A percentile compares a stretch with the other conserved stretches of the same genome.
These are phyloP conservation scores for Irena cyanogastra DNA, from an alignment of 2,113 vertebrate genomes.

Conservation along the genomic window DNA sequence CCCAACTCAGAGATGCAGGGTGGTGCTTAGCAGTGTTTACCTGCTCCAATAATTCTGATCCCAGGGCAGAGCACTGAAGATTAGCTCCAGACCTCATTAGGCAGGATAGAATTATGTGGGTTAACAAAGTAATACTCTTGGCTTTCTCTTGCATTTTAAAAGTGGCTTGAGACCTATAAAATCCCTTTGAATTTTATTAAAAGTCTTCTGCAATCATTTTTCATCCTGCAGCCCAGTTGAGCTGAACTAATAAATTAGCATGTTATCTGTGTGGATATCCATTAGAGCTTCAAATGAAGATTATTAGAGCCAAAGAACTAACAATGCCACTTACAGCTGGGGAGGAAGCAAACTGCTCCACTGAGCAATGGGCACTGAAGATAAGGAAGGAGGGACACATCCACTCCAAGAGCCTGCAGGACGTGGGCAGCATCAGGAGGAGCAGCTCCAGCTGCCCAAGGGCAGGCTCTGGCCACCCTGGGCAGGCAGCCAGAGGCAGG, in stretches of 20 bases:
- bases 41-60: slow-evolving; percentile 64
- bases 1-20: not conserved
- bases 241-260: slow-evolving; percentile 69
- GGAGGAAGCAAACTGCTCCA: not conserved
- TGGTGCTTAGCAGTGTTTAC: slow-evolving; percentile 47
- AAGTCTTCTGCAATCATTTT: slow-evolving; percentile 60
- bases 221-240: slow-evolving; percentile 64
- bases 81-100: slow-evolving; percentile 68
- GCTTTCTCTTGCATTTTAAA: slow-evolving; percentile 70
- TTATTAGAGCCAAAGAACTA: slow-evolving; percentile 35
- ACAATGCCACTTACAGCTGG: not conserved
- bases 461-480: not conserved
- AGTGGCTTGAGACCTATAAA: slow-evolving; percentile 71
- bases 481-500: not conserved
- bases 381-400: not conserved
- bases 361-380: not conserved
- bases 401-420: not conserved
- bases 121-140: slow-evolving; percentile 66
- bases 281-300: slow-evolving; percentile 48
- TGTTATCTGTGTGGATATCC: slow-evolving; percentile 62
- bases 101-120: slow-evolving; percentile 62
- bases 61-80: slow-evolving; percentile 37
- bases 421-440: not conserved
- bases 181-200: slow-evolving; percentile 72
- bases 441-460: not conserved